Base-by-base conservation (phyloP, 2,888 invertebrate species). In the Aphidius colemani region DNA sequence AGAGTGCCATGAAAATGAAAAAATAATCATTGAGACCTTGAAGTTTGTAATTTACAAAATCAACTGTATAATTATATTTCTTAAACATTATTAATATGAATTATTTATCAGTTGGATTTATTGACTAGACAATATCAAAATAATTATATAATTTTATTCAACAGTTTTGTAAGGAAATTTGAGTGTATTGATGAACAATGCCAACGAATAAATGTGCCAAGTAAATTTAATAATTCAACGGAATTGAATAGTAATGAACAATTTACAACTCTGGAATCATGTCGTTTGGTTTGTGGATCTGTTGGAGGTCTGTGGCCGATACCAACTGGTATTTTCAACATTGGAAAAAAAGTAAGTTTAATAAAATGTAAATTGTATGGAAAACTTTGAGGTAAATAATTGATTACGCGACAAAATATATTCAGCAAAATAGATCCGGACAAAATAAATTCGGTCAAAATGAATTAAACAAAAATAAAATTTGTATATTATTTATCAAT, bases 241-340 rank as follows among this genome's bases (percentile, higher is more conserved):
- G 7, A 61, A 50, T 51, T 67, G 50, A 67, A 46, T 40, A 39
- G 44, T 49, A 70, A 65, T 50, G 57, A 61, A 50, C 65, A 69
- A 39, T 74, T 77, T 55, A 69, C 74, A 43, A 76, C 71, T 51
- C 57, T 75, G n/a, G 70, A 69, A 8, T 71, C 76, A 6, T 78
- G 78, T 67, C 71, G 75, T 58, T 64, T 78, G 7, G 71, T 74
- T 48, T 78, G 78, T 65, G 71, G 71, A 55, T 49, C 64, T n/a
- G 66, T 59, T 48, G 73, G 72, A 0, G 75, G 70, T 10, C 71
- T 78, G 44, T 78, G 75, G 78, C 78, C 77, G 9, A 59, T 75
- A 39, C 78, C 78, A 8, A 75, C 75, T 1, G 71, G 73, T n/a
- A 55, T 46, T 6, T 60, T 70, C 3, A 63, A 7, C 13, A 67